Conservation (phyloP, 2,797 vertebrate species). For the Falco berigora region DNA sequence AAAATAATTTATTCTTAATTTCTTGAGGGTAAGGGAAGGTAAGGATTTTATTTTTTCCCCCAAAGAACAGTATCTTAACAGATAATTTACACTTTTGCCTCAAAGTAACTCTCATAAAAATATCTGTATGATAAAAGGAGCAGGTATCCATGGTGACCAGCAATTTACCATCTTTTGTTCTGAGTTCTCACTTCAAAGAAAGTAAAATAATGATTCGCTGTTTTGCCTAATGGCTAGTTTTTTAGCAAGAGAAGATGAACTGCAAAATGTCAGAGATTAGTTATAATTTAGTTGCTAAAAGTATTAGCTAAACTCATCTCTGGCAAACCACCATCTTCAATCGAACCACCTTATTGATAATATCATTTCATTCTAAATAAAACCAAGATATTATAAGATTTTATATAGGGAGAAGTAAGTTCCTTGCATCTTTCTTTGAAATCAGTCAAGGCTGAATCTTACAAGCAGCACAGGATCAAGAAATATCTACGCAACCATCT, state of each 20-base stretch:
- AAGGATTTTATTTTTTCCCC: not conserved
- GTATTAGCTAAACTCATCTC: not conserved
- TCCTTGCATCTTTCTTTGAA: not conserved
- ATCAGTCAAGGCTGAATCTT: not conserved
- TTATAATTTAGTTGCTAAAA: not conserved
- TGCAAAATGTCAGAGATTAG: not conserved
- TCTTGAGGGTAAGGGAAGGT: not conserved
- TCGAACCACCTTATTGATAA: not conserved
- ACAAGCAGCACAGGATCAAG: not conserved
- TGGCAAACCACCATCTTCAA: not conserved
- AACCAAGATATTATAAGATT: not conserved
- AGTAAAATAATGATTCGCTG: not conserved
- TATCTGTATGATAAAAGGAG: not conserved
- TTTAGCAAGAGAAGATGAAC: not conserved
- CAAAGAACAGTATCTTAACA: not conserved
- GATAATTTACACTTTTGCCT: not conserved
- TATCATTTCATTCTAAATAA: not conserved
- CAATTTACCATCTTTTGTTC: not conserved
- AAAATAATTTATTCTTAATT: not conserved
- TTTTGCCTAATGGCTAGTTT: not conserved
- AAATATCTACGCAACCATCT: not conserved
- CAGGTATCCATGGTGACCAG: slow-evolving; percentile 19
- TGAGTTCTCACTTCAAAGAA: not conserved
- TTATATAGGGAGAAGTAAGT: not conserved
- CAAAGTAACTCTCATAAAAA: not conserved